A percentile compares a stretch with the other conserved stretches of the same genome.
Evolutionary conservation across 1,140 invertebrate species (phyloP).

Genomic region (Drosophila elegans): DNA sequence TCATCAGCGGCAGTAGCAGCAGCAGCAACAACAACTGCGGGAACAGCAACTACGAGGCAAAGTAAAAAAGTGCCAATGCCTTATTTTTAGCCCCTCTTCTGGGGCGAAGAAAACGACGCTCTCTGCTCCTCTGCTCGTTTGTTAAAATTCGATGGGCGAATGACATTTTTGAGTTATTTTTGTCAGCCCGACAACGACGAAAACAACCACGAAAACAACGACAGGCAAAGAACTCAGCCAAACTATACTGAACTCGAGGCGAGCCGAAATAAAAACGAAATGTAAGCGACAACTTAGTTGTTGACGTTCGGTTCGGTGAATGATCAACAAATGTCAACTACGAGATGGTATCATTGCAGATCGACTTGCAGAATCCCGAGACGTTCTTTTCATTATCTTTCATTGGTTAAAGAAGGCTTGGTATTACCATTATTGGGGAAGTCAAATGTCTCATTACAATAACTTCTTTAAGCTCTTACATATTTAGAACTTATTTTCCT

Average conservation of each 20-base stretch:
- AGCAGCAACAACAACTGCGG: conserved; percentile 29
- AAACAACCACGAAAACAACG: conserved; percentile 32
- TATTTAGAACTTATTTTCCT: too few species aligned
- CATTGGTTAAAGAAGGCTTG: too few species aligned
- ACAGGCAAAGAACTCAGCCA: conserved; percentile 24
- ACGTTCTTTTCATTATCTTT: not conserved
- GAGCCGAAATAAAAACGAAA: conserved; percentile 58
- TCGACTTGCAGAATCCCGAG: not conserved
- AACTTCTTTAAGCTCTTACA: too few species aligned
- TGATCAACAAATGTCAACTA: conserved; percentile 46
- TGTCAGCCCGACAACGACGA: conserved; percentile 62
- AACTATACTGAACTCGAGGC: conserved; percentile 35
- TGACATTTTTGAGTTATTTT: conserved; percentile 84
- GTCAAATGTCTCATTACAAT: too few species aligned
- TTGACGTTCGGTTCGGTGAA: conserved; percentile 46
- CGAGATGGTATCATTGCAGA: conserved; percentile 20
- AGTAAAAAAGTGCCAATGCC: conserved; percentile 59
- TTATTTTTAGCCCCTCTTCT: conserved; percentile 50
- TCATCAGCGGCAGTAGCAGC: conserved; percentile 21
- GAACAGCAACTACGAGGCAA: conserved; percentile 23
- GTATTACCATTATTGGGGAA: too few species aligned
- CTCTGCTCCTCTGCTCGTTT: conserved; percentile 63
- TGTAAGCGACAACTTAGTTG: conserved; percentile 79
- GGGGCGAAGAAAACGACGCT: conserved; percentile 37
- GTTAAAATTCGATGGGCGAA: conserved; percentile 83